These are phyloP conservation scores for Rhynchotus rufescens DNA, from an alignment of 2,797 vertebrate genomes.

Conservation along the genomic window DNA sequence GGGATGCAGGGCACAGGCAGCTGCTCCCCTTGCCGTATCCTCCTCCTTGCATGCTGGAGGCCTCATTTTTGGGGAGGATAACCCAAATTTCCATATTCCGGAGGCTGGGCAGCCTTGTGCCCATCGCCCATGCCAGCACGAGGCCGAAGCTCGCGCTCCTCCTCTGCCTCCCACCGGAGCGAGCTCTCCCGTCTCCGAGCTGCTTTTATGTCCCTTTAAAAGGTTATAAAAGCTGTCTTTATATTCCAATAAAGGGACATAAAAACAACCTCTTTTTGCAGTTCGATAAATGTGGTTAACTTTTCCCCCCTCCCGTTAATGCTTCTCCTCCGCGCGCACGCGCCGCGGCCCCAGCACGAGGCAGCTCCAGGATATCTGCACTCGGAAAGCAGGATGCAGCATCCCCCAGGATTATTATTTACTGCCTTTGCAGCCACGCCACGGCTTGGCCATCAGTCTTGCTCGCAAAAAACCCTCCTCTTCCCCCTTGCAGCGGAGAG, in stretches of 20 bases:
- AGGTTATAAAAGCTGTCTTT: conserved; percentile 72
- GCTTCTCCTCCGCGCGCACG: not conserved
- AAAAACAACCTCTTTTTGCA: conserved; percentile 40
- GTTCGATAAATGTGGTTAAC: conserved; percentile 42
- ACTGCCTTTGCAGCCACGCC: not conserved
- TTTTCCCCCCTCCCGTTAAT: conserved; percentile 17
- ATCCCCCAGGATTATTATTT: conserved; percentile 6
- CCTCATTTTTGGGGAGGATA: not conserved
- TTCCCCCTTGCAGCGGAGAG: conserved; percentile 18
- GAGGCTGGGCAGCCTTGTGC: accelerated
- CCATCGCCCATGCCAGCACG: accelerated
- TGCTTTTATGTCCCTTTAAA: conserved; percentile 70
- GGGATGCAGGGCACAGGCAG: conserved; percentile 58
- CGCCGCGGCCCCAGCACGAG: not conserved
- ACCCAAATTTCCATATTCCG: too few relatives aligned
- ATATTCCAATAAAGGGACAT: conserved; percentile 71
- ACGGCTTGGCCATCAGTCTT: not conserved
- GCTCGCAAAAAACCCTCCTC: not conserved
- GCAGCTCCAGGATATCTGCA: accelerated
- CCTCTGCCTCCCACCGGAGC: not conserved
- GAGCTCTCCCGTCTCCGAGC: conserved; percentile 43
- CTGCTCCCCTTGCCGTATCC: not conserved
- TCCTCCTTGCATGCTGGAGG: not conserved
- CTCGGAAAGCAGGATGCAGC: not conserved
- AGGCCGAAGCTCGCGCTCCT: not conserved